Conservation (phyloP, 1,140 invertebrate species). For the Steinernema khuongi region DNA sequence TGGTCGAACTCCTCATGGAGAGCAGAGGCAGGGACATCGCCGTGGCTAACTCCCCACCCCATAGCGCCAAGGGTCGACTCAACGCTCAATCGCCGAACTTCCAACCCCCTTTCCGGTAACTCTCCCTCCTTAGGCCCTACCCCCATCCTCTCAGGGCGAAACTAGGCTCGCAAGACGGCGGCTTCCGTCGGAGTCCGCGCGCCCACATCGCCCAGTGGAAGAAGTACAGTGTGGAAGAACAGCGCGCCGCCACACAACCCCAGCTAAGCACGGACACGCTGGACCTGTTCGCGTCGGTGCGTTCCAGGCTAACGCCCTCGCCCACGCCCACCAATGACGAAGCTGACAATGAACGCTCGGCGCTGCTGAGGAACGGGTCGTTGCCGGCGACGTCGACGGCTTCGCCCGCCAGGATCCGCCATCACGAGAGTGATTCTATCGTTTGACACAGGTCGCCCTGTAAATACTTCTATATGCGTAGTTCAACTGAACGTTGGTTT, state of each 20-base stretch:
- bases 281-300: not conserved
- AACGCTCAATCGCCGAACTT: conserved; percentile 13
- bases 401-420: not conserved
- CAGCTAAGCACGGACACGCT: not conserved
- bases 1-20: conserved; percentile 85
- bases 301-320: not conserved
- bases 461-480: not conserved
- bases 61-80: conserved; percentile 31
- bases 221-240: not conserved
- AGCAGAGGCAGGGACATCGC: conserved; percentile 64
- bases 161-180: not conserved
- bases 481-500: not conserved
- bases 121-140: not conserved
- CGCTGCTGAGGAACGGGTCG: conserved; percentile 8
- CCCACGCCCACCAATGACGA: not conserved
- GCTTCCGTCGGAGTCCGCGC: not conserved
- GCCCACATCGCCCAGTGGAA: not conserved
- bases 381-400: not conserved
- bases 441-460: not conserved
- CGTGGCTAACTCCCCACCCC: conserved; percentile 21
- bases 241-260: not conserved
- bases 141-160: not conserved
- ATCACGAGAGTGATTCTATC: conserved; percentile 5
- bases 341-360: not conserved
- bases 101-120: conserved; percentile 1